Evolutionary conservation across 2,888 invertebrate genomes (phyloP).

Genomic region (Drosophila yooni): DNA sequence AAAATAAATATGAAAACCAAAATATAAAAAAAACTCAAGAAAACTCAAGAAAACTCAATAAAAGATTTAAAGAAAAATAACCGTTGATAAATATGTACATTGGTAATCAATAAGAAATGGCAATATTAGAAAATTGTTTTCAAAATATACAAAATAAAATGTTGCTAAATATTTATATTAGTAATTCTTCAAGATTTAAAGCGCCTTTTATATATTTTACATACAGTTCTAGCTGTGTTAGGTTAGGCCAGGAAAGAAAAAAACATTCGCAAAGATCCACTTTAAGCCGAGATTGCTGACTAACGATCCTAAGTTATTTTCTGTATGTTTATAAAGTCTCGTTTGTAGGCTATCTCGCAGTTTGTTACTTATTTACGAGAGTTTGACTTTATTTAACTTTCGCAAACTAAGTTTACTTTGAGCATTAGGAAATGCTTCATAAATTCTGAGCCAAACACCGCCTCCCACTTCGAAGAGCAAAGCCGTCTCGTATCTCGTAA

Average conservation of each 20-base stretch:
- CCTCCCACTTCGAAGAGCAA: conserved; percentile 29
- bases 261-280: neutral
- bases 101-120: neutral
- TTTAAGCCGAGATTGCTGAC: neutral
- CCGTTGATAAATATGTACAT: neutral
- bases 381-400: conserved; percentile 12
- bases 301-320: neutral
- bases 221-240: neutral
- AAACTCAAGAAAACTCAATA: neutral
- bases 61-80: neutral
- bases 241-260: neutral
- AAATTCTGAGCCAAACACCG: conserved; percentile 27
- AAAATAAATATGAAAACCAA: neutral
- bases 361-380: no score
- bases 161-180: neutral
- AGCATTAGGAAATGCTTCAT: conserved; percentile 32
- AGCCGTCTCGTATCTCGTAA: conserved; percentile 8
- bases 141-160: neutral
- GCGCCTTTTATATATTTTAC: neutral
- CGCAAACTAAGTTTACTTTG: conserved; percentile 8
- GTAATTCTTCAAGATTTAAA: neutral
- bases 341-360: conserved; percentile 10
- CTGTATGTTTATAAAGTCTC: neutral
- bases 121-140: neutral
- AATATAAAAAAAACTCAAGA: neutral